phyloP scores from a whole-genome alignment of 2,113 vertebrate species.

The Urocolius indicus region DNA sequence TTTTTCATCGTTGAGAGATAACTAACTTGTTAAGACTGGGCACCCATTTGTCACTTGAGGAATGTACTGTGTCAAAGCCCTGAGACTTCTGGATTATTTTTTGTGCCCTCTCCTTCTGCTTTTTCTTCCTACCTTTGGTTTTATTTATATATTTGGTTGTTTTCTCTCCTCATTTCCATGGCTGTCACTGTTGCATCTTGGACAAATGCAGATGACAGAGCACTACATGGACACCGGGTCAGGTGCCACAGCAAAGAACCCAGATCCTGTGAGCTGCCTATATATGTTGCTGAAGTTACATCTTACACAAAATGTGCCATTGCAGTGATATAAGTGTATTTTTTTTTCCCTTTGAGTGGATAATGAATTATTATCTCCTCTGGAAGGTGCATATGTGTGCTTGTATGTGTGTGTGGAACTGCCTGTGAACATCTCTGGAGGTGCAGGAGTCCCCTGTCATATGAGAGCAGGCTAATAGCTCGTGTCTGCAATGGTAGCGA shows the following conservation, averaged over 20 bases:
- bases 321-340: slow-evolving; percentile 80
- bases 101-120: not conserved
- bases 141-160: slow-evolving; percentile 77
- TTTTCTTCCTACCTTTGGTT: slow-evolving; percentile 49
- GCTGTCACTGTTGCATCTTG: slow-evolving; percentile 73
- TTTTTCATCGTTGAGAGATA: slow-evolving; percentile 30
- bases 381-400: slow-evolving; percentile 58
- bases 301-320: slow-evolving; percentile 78
- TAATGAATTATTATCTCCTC: slow-evolving; percentile 74
- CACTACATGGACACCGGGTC: slow-evolving; percentile 68
- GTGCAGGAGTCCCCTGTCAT: not conserved
- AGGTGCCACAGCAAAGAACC: slow-evolving; percentile 59
- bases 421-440: slow-evolving; percentile 60
- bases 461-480: slow-evolving; percentile 20
- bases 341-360: slow-evolving; percentile 75
- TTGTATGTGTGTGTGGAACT: slow-evolving; percentile 41
- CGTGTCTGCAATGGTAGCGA: not conserved
- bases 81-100: slow-evolving; percentile 66
- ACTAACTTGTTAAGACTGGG: slow-evolving; percentile 49
- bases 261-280: slow-evolving; percentile 72
- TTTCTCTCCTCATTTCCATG: slow-evolving; percentile 58
- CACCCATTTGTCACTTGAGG: slow-evolving; percentile 76
- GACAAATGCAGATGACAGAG: slow-evolving; percentile 58
- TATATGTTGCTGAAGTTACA: slow-evolving; percentile 72
- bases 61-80: slow-evolving; percentile 83